Base-by-base conservation (phyloP, 1,140 invertebrate genomes). In the Bilobella aurantiaca region DNA sequence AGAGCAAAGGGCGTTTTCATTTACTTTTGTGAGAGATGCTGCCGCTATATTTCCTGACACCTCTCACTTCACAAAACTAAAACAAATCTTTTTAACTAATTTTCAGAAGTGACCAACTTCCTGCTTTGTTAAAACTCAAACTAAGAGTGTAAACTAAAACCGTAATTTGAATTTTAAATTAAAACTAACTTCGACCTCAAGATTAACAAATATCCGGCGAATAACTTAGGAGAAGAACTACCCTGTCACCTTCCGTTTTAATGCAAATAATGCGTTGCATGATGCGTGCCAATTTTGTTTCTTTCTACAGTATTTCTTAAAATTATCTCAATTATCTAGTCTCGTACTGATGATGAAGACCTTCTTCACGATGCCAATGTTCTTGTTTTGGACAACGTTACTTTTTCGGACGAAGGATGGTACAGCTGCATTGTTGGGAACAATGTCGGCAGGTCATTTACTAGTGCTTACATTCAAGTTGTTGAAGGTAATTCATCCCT, bases 391-490 rank as follows among this genome's bases (percentile, higher is more conserved):
- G 79, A 81, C 56, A 96, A 96, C 75, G 87, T 96, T 0, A 93
- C 90, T 0, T 81, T 87, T 64, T 84, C 87, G 34, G 87, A 95
- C 73, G 89, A 91, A 76, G 93, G 92, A 1, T 95, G 89, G 89
- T 97, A 97, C 75, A 89, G 89, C 0, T 98, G 94, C 75, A 81
- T 94, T 3, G 92, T 89, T 0, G 82, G 86, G 2, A 96, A 93
- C 75, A 83, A 82, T 42, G 79, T 95, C 16, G 94, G 94, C 0
- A 81, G 81, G 29, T 85, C 86, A 0, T 84, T 85, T 56, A 83
- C 85, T 31, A 90, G 85, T 74, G 90, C 90, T 16, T 96, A 91
- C 77, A 79, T 98, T 1, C 82, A 81, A 53, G 91, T 98, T 14
- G 81, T 91, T 2, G 86, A 91, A 75, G 83, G 86, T 89, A 79